phyloP scores from a whole-genome alignment of 1,140 invertebrate genomes.

The Tetramorium parvispinum region DNA sequence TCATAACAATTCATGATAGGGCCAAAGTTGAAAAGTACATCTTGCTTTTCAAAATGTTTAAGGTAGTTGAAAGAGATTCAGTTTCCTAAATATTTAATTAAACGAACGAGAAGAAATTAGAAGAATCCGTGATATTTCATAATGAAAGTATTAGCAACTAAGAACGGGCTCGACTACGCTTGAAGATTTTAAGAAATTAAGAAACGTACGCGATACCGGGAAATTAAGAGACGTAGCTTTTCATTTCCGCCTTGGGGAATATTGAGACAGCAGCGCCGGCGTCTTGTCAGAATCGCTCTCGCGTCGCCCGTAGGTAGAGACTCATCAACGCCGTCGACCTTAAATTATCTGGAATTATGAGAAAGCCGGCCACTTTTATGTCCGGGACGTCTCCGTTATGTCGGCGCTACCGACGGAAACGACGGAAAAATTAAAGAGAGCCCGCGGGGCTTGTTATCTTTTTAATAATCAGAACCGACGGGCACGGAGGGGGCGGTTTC shows the following conservation, averaged over 20 bases:
- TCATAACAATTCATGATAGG: too few species aligned
- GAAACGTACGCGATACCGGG: background rate
- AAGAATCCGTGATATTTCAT: background rate
- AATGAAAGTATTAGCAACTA: background rate
- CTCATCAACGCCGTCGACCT: slow-evolving; percentile 74
- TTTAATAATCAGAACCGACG: slow-evolving; percentile 84
- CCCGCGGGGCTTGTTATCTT: slow-evolving; percentile 82
- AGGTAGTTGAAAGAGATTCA: background rate
- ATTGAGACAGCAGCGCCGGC: slow-evolving; percentile 35
- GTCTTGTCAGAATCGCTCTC: slow-evolving; percentile 58
- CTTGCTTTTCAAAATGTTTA: background rate
- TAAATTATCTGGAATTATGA: slow-evolving; percentile 75
- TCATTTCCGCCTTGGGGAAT: slow-evolving; percentile 29
- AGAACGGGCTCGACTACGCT: background rate
- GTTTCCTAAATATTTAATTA: slow-evolving; percentile 7
- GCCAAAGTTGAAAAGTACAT: too few species aligned
- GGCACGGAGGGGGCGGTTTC: slow-evolving; percentile 61
- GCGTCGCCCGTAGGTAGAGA: slow-evolving; percentile 68
- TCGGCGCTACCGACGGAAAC: slow-evolving; percentile 64
- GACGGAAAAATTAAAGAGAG: slow-evolving; percentile 78
- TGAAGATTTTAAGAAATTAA: slow-evolving; percentile 4
- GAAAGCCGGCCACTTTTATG: slow-evolving; percentile 68
- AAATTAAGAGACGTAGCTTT: slow-evolving; percentile 39
- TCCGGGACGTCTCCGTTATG: slow-evolving; percentile 67
- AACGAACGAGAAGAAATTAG: background rate